A percentile compares a stretch with the other conserved stretches of the same genome.
Evolutionary conservation across 2,113 vertebrate species (phyloP).

Genomic region (Passer domesticus): DNA sequence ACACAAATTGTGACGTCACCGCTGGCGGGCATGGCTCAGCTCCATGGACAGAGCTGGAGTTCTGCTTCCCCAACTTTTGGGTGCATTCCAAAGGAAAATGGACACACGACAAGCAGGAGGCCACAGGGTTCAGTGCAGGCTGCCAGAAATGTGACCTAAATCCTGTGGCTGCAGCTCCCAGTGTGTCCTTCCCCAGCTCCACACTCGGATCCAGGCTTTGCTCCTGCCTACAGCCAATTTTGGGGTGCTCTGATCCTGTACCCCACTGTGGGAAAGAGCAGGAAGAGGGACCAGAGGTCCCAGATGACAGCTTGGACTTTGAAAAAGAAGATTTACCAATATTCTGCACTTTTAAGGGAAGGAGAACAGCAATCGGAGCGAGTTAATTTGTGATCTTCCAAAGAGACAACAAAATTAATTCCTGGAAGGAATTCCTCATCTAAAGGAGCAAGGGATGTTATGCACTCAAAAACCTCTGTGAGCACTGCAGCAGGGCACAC

Average conservation of each 20-base stretch:
- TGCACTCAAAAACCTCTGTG: accelerated
- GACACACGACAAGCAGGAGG: background rate
- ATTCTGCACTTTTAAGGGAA: background rate
- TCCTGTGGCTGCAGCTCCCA: background rate
- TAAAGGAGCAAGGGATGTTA: background rate
- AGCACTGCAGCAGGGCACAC: background rate
- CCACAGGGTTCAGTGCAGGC: background rate
- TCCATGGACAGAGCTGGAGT: background rate
- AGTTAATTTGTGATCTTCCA: background rate
- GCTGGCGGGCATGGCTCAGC: background rate
- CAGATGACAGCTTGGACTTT: background rate
- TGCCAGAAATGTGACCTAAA: background rate
- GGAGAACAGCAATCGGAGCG: accelerated
- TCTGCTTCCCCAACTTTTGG: background rate
- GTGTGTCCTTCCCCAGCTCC: background rate
- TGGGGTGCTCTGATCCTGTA: background rate
- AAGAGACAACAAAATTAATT: background rate
- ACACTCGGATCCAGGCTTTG: accelerated
- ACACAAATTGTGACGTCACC: background rate
- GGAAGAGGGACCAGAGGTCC: background rate
- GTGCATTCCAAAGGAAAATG: background rate
- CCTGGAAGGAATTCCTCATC: background rate
- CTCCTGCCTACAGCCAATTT: background rate
- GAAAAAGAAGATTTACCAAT: background rate
- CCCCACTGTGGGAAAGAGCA: accelerated